Base-by-base conservation (phyloP, 2,113 vertebrate genomes). In the Austrofundulus limnaeus region DNA sequence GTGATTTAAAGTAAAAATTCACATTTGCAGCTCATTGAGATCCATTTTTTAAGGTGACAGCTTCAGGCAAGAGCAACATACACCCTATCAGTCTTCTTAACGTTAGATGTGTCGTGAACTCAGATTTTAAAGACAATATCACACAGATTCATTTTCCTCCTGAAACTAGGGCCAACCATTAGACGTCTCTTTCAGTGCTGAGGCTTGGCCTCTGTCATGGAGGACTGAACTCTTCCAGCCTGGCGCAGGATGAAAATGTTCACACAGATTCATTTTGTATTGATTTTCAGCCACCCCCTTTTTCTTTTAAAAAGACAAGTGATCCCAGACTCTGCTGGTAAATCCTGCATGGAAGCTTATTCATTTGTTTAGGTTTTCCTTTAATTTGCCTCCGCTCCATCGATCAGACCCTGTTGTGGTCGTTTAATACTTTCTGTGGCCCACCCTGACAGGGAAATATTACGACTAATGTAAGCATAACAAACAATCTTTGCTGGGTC, bases 251-350 rank as follows among this genome's bases (percentile, higher is more conserved):
- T 53, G 49, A 58, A 61, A 70, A 51, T 55, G 17, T 61, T 37
- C 43, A 38, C 55, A 41, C 47, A 43, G 38, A 41, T 74, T 45
- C 8, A 61, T 37, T 67, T 77, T 47, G 14, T 46, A 69, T 75
- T 66, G 66, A 77, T 77, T 72, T 68, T 48, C 41, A 58, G 31
- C 58, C 62, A 71, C 42, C 37, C 13, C 42, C 37, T 10, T 28
- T 53, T 34, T 52, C 28, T 75, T 47, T 49, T 28, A 16, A 50
- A 47, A 56, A 20, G 21, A 70, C 61, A 37, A 51, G 48, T 25
- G 43, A 45, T 50, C 50, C 23, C 56, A 53, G 62, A 55, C 11
- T 10, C 13, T 5, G 1, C 1, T 37, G 48, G 37, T 39, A 25
- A 5, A 28, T 57, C 25, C 31, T 16, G 20, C 28, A 41, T 2